Evolutionary conservation across 2,797 vertebrate species (phyloP).

Genomic region (Neomorphus geoffroyi): DNA sequence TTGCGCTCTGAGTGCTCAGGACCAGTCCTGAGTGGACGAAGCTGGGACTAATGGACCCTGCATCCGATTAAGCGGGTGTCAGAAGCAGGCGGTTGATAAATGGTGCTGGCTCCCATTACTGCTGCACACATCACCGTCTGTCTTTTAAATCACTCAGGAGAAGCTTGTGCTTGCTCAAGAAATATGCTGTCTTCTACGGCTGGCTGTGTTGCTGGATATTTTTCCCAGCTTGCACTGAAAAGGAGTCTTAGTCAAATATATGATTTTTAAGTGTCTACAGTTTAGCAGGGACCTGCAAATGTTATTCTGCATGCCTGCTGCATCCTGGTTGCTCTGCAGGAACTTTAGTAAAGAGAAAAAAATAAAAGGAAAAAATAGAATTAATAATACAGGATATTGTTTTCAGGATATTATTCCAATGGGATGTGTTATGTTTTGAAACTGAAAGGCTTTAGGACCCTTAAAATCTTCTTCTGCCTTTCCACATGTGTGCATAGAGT

Average conservation of each 20-base stretch:
- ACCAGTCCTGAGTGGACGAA: background rate
- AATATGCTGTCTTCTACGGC: background rate
- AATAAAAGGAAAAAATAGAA: background rate
- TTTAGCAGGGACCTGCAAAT: background rate
- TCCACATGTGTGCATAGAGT: fast-evolving
- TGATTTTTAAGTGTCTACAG: background rate
- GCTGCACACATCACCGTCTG: background rate
- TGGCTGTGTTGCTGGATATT: background rate
- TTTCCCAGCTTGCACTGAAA: background rate
- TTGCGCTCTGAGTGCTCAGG: background rate
- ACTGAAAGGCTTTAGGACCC: background rate
- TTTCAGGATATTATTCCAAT: too few species aligned
- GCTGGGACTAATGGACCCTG: background rate
- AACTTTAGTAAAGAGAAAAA: background rate
- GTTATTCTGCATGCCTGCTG: background rate
- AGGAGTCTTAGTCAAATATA: background rate
- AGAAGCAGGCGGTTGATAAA: background rate
- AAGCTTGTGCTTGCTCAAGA: background rate
- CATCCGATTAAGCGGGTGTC: background rate
- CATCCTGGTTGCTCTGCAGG: background rate
- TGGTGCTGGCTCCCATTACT: background rate
- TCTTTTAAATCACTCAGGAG: background rate
- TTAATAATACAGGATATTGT: background rate
- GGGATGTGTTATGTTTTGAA: background rate
- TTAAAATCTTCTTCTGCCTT: background rate